Base-by-base conservation (phyloP, 2,113 vertebrate genomes). In the Mellivora capensis region DNA sequence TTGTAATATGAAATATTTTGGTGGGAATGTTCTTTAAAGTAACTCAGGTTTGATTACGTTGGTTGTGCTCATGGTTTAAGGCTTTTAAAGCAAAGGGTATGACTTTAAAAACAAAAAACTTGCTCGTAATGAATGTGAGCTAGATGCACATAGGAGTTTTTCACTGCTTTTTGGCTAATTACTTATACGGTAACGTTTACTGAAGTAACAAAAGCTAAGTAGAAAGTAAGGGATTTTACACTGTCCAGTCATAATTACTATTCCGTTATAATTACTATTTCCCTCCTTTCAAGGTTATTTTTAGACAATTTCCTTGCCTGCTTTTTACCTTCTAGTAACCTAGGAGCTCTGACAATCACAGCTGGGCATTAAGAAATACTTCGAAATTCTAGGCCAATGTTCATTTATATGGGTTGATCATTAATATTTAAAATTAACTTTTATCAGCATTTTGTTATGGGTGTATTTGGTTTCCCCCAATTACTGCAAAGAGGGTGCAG, bases 331-430 rank as follows among this genome's bases (percentile, higher is more conserved):
- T 7, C 52, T 64, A 9, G 14, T 91, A 72, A 91, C n/a, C 21
- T 87, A 29, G 82, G 25, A 27, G 49, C 79, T 49, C 95, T 91
- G 20, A 18, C 27, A 93, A 10, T 87, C 52, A 79, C 2, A 94
- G 42, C 4, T 52, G 18, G 29, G 11, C 52, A 23, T 88, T 62
- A 97, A 93, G 81, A 91, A 92, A 52, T 74, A 34, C 21, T 54
- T 92, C n/a, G 67, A 97, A 95, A 96, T 90, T 97, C 18, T 10
- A 90, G 72, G 31, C 47, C 31, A 83, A 4, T 95, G 18, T 86
- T 74, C 57, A 31, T 71, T 91, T 61, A 62, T 5, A 54, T 86
- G 80, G 87, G 11, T 69, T 62, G 18, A 37, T 88, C 77, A 79
- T 90, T 90, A 93, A 79, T 90, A 90, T 34, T 81, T 77, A 74